phyloP scores from a whole-genome alignment of 2,888 invertebrate species.

The Pardosa pseudoannulata region DNA sequence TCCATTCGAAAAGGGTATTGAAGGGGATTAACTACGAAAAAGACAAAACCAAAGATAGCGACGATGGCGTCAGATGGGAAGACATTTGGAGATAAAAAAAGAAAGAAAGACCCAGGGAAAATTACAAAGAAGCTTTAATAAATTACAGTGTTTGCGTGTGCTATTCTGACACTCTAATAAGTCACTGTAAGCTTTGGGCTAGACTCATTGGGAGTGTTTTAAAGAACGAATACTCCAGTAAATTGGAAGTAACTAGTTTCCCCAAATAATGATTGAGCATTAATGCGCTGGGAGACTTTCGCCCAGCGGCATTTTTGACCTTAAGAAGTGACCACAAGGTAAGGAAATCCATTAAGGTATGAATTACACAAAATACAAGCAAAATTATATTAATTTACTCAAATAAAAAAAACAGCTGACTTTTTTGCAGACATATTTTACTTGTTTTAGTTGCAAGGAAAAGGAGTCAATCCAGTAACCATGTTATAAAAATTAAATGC shows the following conservation, averaged over 20 bases:
- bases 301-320: background rate
- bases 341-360: no score
- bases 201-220: slow-evolving; percentile 26
- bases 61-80: slow-evolving; percentile 31
- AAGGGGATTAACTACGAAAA: slow-evolving; percentile 33
- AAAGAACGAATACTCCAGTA: background rate
- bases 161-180: slow-evolving; percentile 54
- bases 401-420: no score
- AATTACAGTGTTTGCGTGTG: slow-evolving; percentile 64
- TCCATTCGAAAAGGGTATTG: slow-evolving; percentile 15
- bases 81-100: background rate
- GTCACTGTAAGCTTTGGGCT: slow-evolving; percentile 28
- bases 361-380: no score
- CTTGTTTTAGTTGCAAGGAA: no score
- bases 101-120: slow-evolving; percentile 18
- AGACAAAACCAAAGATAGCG: slow-evolving; percentile 29
- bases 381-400: no score
- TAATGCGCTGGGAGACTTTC: slow-evolving; percentile 11
- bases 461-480: no score
- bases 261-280: slow-evolving; percentile 18
- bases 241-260: slow-evolving; percentile 17
- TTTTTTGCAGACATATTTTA: no score
- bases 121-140: slow-evolving; percentile 62
- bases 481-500: no score
- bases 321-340: slow-evolving; percentile 25